Percentiles rank a stretch among this genome's conserved stretches.
phyloP scores from a whole-genome alignment of 2,888 invertebrate species.

The Subacronicta megacephala region DNA sequence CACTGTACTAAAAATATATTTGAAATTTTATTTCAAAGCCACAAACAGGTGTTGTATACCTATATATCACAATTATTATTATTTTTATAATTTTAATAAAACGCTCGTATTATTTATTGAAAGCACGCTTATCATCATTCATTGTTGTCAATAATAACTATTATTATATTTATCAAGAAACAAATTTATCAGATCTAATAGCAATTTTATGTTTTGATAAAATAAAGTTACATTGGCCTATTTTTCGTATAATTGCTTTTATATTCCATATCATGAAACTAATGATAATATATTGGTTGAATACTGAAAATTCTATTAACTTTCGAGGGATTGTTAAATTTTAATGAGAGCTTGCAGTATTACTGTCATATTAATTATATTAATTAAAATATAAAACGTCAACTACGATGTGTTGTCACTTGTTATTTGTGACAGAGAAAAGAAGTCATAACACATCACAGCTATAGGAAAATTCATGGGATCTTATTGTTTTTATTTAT shows the following conservation, averaged over 20 bases:
- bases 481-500: too few relatives aligned
- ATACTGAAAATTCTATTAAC: not conserved
- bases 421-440: too few relatives aligned
- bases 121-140: slow-evolving; percentile 5
- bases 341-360: too few relatives aligned
- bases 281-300: not conserved
- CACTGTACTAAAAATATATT: not conserved
- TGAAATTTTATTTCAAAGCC: not conserved
- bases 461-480: too few relatives aligned
- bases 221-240: not conserved
- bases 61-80: slow-evolving; percentile 8
- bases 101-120: slow-evolving; percentile 9
- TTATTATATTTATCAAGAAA: not conserved
- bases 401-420: too few relatives aligned
- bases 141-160: not conserved
- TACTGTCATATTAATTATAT: too few relatives aligned
- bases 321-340: not conserved
- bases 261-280: slow-evolving; percentile 15
- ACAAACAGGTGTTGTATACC: slow-evolving; percentile 46
- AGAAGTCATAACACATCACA: too few relatives aligned
- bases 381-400: too few relatives aligned
- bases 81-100: not conserved
- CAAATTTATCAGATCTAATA: too few relatives aligned
- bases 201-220: not conserved
- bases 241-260: slow-evolving; percentile 13